A percentile compares a stretch with the other conserved stretches of the same genome.
phyloP scores from a whole-genome alignment of 2,888 invertebrate genomes.

The Isoperla grammatica region DNA sequence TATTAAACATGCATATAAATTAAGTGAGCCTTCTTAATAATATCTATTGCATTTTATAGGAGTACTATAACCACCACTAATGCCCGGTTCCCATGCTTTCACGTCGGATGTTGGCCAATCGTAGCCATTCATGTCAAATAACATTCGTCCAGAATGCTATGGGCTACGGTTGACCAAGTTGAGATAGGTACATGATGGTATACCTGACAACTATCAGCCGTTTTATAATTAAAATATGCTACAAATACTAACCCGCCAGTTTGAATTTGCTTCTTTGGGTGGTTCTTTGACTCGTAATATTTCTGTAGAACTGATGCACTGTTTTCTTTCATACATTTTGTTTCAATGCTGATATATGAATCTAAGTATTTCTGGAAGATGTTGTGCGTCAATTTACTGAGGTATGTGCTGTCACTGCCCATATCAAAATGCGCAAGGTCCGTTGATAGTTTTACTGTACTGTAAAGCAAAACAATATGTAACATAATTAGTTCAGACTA shows the following conservation, averaged over 20 bases:
- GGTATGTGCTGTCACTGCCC: slow-evolving; percentile 70
- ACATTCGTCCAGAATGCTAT: too few species aligned
- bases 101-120: too few species aligned
- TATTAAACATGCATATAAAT: too few species aligned
- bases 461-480: slow-evolving; percentile 40
- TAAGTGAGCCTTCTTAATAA: too few species aligned
- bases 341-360: slow-evolving; percentile 71
- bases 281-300: slow-evolving; percentile 90
- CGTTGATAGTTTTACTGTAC: slow-evolving; percentile 67
- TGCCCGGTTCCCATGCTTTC: too few species aligned
- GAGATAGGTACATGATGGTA: too few species aligned
- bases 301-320: slow-evolving; percentile 67
- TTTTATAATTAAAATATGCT: too few species aligned
- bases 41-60: too few species aligned
- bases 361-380: slow-evolving; percentile 76
- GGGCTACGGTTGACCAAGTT: too few species aligned
- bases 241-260: slow-evolving; percentile 69
- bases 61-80: too few species aligned
- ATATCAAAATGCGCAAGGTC: slow-evolving; percentile 70
- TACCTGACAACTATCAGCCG: too few species aligned
- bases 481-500: neutral
- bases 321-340: slow-evolving; percentile 70
- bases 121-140: too few species aligned
- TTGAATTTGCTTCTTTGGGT: slow-evolving; percentile 90
- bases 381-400: slow-evolving; percentile 70